Evolutionary conservation across 1,140 invertebrate genomes (phyloP).

Genomic region (Gerris buenoi): DNA sequence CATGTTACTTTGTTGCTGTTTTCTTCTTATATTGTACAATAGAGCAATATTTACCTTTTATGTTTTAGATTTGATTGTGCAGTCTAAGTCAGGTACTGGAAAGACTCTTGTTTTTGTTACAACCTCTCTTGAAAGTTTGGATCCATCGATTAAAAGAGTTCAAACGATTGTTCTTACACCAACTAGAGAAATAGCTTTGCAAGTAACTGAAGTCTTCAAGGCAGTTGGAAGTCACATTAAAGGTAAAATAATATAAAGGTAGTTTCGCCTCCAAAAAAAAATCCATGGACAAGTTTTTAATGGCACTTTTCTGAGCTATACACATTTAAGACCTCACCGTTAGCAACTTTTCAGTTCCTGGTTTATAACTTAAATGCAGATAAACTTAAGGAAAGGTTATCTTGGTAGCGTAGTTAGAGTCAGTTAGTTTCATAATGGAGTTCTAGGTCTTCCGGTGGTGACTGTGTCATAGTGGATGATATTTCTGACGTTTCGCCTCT

Average conservation of each 20-base stretch:
- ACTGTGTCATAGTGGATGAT: too few relatives aligned
- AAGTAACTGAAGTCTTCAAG: slow-evolving; percentile 61
- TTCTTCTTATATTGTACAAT: neutral
- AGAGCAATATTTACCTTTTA: slow-evolving; percentile 9
- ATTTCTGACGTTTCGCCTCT: too few relatives aligned
- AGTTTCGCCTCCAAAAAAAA: too few relatives aligned
- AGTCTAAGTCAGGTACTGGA: slow-evolving; percentile 95
- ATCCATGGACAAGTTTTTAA: too few relatives aligned
- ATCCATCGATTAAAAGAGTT: slow-evolving; percentile 24
- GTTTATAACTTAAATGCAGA: too few relatives aligned
- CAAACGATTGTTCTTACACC: slow-evolving; percentile 78
- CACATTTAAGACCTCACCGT: too few relatives aligned
- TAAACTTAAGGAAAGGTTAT: neutral
- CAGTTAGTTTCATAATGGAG: too few relatives aligned
- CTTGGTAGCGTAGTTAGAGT: neutral
- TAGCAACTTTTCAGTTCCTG: too few relatives aligned
- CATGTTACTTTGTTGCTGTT: slow-evolving; percentile 3
- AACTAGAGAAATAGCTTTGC: slow-evolving; percentile 87
- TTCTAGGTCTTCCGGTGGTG: too few relatives aligned
- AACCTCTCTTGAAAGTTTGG: slow-evolving; percentile 57
- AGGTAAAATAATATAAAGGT: too few relatives aligned
- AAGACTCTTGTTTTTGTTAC: slow-evolving; percentile 90
- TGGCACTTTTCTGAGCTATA: too few relatives aligned
- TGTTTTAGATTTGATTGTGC: slow-evolving; percentile 70
- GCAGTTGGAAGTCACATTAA: slow-evolving; percentile 38